These are phyloP conservation scores for Galeopsomyia nigrocyanea DNA, from an alignment of 2,888 invertebrate species.

Conservation along the genomic window DNA sequence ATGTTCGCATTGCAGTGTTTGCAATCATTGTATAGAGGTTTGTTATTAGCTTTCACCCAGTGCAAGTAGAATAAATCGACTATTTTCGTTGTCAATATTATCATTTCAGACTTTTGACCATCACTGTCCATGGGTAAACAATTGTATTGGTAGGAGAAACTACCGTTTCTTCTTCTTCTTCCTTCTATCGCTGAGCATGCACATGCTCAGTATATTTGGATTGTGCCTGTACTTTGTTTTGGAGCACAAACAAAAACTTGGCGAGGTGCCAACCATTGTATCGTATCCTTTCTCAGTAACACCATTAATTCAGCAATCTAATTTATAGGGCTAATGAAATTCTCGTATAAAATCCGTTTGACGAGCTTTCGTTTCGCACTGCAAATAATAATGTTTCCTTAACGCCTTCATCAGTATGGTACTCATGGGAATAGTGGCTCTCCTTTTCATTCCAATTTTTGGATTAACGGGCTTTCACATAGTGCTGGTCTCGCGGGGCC, in stretches of 20 bases:
- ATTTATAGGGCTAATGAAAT: too few relatives aligned
- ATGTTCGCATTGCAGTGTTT: conserved; percentile 99
- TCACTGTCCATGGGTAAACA: conserved; percentile 99
- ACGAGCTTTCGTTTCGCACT: not conserved
- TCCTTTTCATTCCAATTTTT: conserved; percentile 96
- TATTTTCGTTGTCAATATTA: conserved; percentile 18
- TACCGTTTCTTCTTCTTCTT: conserved; percentile 99
- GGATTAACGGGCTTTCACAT: conserved; percentile 98
- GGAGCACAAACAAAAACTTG: conserved; percentile 84
- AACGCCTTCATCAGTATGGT: conserved; percentile 77
- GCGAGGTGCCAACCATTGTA: conserved; percentile 85
- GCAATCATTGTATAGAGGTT: conserved; percentile 98
- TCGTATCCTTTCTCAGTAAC: conserved; percentile 81
- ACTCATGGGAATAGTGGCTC: conserved; percentile 90
- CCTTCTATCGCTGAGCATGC: conserved; percentile 93
- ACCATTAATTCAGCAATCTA: not conserved
- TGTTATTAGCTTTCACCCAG: conserved; percentile 53
- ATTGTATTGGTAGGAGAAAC: conserved; percentile 96
- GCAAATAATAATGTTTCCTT: conserved; percentile 53
- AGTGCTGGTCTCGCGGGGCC: conserved; percentile 94
- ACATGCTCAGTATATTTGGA: conserved; percentile 97
- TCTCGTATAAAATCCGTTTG: not conserved
- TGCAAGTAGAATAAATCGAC: too few relatives aligned
- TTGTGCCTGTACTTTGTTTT: conserved; percentile 94
- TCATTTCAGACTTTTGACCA: conserved; percentile 96